Base-by-base conservation (phyloP, 1,140 invertebrate species). In the Neotoxoptera formosana region DNA sequence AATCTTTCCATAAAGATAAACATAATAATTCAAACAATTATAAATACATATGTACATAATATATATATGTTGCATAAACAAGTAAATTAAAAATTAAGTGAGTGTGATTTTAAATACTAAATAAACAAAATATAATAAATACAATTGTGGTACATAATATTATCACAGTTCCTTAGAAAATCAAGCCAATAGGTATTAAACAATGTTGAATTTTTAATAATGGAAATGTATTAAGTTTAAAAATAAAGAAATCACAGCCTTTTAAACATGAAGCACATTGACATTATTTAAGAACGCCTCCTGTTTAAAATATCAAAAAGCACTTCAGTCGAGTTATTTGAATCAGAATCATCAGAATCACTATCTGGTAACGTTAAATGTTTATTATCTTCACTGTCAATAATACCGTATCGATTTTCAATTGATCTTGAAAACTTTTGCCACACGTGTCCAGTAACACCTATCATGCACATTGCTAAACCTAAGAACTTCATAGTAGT, bases 401-500 rank as follows among this genome's bases (percentile, higher is more conserved):
- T 51, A 93, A 93, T 84, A 86, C 91, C 91, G 45, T 93, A 93
- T 30, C 51, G 91, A n/a, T 60, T 94, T 84, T 87, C 93, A 60
- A 81, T 93, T 81, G 76, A 93, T 88, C 21, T 53, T 30, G 14
- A 86, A 93, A 45, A 86, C 84, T 99, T 99, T 94, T 98, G 96
- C 45, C 97, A 95, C 36, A 99, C 97, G 95, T 99, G 99, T 88
- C 97, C 96, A 21, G 96, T 96, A 94, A 99, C 99, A 91, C 99
- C 99, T 89, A 97, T 95, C 93, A 99, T 95, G 95, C 99, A 99
- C 23, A 99, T 95, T 20, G 97, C 95, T 67, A 99, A 95, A 7
- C 99, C 99, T 45, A 98, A 95, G 36, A 97, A 96, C 95, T 99
- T 99, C 6, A 99, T 95, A 3, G 96, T 94, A 93, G 96, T 98